These are phyloP conservation scores for Corythornis leucogaster DNA, from an alignment of 2,797 vertebrate species.

Conservation along the genomic window DNA sequence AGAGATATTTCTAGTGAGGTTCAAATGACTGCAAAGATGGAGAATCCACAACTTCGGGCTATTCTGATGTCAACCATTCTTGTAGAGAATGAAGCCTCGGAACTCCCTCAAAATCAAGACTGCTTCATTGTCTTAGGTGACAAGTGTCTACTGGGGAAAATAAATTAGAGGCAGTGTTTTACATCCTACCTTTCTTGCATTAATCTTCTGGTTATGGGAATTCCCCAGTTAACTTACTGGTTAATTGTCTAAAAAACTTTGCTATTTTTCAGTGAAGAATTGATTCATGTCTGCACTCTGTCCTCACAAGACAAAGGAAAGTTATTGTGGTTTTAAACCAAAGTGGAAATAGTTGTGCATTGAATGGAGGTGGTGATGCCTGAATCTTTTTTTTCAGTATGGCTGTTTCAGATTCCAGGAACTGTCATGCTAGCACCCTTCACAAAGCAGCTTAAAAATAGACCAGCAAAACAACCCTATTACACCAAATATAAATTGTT, in stretches of 20 bases:
- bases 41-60: background rate
- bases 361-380: constrained; percentile 47
- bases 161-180: background rate
- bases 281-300: background rate
- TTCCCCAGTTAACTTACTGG: background rate
- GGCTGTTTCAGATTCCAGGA: constrained; percentile 38
- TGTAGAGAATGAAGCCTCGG: background rate
- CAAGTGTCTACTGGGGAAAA: background rate
- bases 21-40: background rate
- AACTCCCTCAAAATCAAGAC: background rate
- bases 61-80: background rate
- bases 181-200: background rate
- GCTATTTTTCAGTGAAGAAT: background rate
- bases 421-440: constrained; percentile 15
- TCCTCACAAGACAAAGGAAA: constrained; percentile 41
- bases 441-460: constrained; percentile 63
- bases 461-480: background rate
- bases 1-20: background rate
- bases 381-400: constrained; percentile 29
- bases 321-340: constrained; percentile 50
- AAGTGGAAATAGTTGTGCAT: constrained; percentile 17
- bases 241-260: background rate
- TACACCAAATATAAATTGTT: constrained; percentile 20
- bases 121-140: background rate
- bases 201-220: background rate